These are phyloP conservation scores for Danio tinwini DNA, from an alignment of 2,797 vertebrate species.

Conservation along the genomic window DNA sequence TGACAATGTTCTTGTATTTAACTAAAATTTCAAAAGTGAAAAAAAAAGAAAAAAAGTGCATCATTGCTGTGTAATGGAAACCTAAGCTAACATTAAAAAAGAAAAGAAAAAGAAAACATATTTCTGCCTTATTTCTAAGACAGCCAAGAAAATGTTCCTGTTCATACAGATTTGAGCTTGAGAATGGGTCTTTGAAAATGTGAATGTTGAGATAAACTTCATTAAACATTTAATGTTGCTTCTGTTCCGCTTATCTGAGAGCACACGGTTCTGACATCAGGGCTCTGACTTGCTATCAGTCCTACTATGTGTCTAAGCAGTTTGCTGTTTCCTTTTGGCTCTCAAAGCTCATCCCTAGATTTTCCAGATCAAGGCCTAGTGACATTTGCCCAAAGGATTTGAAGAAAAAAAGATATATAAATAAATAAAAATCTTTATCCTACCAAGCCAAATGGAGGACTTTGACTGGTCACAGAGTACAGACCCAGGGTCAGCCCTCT, in stretches of 20 bases:
- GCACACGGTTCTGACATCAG: background rate
- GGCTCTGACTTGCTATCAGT: background rate
- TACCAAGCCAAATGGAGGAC: slow-evolving; percentile 22
- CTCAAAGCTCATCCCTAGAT: slow-evolving; percentile 33
- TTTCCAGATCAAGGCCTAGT: slow-evolving; percentile 37
- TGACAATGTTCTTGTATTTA: too few relatives aligned
- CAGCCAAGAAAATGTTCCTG: background rate
- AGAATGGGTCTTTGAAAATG: slow-evolving; percentile 3
- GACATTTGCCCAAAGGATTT: slow-evolving; percentile 36
- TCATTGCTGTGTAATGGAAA: too few relatives aligned
- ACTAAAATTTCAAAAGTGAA: too few relatives aligned
- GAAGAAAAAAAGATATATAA: background rate
- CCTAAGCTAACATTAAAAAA: too few relatives aligned
- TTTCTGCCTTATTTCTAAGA: background rate
- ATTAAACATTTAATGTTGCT: slow-evolving; percentile 27
- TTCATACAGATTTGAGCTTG: background rate
- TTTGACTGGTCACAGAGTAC: background rate
- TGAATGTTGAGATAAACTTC: slow-evolving; percentile 10
- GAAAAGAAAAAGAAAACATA: too few relatives aligned
- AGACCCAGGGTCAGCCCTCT: slow-evolving; percentile 50
- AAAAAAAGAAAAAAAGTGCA: too few relatives aligned
- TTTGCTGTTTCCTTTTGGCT: background rate
- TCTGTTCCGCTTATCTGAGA: background rate
- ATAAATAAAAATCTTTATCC: slow-evolving; percentile 41
- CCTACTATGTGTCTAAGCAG: background rate